These are phyloP conservation scores for Neodiprion lecontei DNA, from an alignment of 1,140 invertebrate genomes.

Conservation along the genomic window DNA sequence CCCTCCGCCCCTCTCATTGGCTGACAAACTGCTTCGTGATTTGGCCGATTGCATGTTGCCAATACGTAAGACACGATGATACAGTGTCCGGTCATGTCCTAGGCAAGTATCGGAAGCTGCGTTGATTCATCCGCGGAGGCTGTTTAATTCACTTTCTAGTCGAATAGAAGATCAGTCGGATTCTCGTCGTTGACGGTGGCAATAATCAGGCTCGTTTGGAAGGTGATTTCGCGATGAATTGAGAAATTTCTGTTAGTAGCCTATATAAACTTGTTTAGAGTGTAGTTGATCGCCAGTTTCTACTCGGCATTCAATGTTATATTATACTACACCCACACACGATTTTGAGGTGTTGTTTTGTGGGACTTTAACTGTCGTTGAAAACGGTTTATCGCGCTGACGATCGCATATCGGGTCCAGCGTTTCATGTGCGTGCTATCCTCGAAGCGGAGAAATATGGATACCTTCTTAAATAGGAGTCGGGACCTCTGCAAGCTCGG, in stretches of 20 bases:
- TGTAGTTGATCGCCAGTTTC: slow-evolving; percentile 39
- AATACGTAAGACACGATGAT: background rate
- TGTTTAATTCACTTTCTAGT: too few relatives aligned
- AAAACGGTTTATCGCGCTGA: too few relatives aligned
- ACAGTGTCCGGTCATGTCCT: background rate
- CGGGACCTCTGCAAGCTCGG: background rate
- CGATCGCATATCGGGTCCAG: background rate
- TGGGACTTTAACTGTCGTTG: background rate
- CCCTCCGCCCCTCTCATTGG: too few relatives aligned
- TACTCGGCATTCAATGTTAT: slow-evolving; percentile 37
- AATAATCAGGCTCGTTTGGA: background rate
- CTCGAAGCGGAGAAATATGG: background rate
- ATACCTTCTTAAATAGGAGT: background rate
- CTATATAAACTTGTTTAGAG: slow-evolving; percentile 39
- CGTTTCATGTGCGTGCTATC: background rate
- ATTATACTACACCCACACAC: slow-evolving; percentile 14
- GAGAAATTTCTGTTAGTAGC: background rate
- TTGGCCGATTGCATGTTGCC: background rate
- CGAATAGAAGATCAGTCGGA: too few relatives aligned
- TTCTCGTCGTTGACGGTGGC: background rate
- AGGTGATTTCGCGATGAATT: background rate
- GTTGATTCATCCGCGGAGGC: too few relatives aligned
- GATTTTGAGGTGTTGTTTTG: slow-evolving; percentile 26
- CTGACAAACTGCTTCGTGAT: slow-evolving; percentile 2
- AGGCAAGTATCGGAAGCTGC: too few relatives aligned